Conservation (phyloP, 2,797 vertebrate species). For the Phoebastria nigripes region DNA sequence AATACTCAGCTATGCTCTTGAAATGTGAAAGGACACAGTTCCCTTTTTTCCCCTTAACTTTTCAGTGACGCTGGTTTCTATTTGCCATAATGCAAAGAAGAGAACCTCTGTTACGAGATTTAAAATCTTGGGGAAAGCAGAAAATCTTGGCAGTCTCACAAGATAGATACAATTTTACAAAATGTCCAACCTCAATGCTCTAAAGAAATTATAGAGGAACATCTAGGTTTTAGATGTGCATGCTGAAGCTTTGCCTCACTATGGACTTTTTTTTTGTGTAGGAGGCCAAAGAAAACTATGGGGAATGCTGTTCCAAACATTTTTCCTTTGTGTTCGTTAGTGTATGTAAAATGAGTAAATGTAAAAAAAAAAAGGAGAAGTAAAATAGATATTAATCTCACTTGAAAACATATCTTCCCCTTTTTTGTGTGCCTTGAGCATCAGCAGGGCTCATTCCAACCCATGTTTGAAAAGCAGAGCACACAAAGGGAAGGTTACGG, state of each 20-base stretch:
- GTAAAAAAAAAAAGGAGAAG: background rate
- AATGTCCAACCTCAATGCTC: background rate
- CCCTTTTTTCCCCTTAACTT: background rate
- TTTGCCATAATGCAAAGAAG: background rate
- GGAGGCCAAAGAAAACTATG: background rate
- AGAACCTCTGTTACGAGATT: background rate
- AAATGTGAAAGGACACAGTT: background rate
- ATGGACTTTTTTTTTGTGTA: background rate
- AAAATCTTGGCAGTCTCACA: background rate
- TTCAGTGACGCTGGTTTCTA: background rate
- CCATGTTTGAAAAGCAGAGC: background rate
- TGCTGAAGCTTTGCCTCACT: background rate
- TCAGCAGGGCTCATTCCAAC: background rate
- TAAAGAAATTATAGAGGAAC: background rate
- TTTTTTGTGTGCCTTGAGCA: background rate
- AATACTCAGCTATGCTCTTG: background rate
- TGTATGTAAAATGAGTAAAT: background rate
- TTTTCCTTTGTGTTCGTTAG: background rate
- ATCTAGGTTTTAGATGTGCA: accelerated
- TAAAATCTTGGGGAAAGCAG: background rate
- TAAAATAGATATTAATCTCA: background rate
- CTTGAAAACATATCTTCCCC: background rate
- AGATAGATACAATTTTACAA: background rate
- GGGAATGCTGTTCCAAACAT: background rate
- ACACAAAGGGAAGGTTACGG: background rate